Evolutionary conservation across 1,140 invertebrate genomes (phyloP), one percentile per base, ranked within the genome.

Genomic region (Euwallacea similis): DNA sequence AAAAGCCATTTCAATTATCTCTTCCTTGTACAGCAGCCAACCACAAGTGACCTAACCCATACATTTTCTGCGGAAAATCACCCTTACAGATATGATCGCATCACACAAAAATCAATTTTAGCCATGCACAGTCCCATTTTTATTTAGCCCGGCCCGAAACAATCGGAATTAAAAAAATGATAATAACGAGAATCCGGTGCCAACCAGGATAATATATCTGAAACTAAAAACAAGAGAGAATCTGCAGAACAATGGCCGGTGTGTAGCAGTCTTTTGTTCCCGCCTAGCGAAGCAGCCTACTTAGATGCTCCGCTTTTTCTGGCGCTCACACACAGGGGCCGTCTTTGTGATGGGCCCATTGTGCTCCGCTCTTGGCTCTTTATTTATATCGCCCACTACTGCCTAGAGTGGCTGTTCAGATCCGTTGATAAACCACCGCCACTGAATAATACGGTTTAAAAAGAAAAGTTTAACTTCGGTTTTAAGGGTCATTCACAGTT

Each of bases 281-380:
- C 15, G 65, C 53, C 15, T 66, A 53, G 65, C 53, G 15, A 44
- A 66, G 65, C 65, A 66, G 65, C 65, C 65, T 66, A 66, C 65
- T 66, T 66, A 66, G 65, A 66, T 66, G 65, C 65, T 66, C 53
- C 42, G 53, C 65, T 66, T 66, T 66, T 66, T 66, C 54, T 66
- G 10, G 53, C 65, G 42, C 42, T 43, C 53, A 66, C 53, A 66
- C 65, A 66, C 54, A 66, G 11, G 16, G 7, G 16, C 11, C 54
- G 54, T 66, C 54, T 58, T 66, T 66, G 42, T 66, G 54, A 66
- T 42, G 54, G 54, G 53, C 42, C 65, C 15, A 66, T 66, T 66
- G 65, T 66, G 21, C 50, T 66, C 63, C 9, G 43, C 60, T 44
- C 60, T 47, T 63, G 42, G 65, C 53, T 56, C 64, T 66, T 66